Evolutionary conservation across 2,113 vertebrate genomes (phyloP).

Genomic region (Brevimyrus niger): DNA sequence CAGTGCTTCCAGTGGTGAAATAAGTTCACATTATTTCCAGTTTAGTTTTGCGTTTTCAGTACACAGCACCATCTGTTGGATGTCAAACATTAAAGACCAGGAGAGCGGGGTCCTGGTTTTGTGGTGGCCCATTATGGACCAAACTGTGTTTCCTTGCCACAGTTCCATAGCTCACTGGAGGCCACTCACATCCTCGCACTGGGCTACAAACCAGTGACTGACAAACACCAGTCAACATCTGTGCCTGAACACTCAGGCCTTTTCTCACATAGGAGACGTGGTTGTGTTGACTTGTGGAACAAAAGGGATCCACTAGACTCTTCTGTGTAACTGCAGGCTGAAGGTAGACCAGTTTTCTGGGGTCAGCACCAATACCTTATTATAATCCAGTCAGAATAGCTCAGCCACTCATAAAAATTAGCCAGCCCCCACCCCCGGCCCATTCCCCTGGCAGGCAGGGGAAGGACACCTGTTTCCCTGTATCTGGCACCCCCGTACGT

Average conservation of each 20-base stretch:
- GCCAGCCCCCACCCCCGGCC: background rate
- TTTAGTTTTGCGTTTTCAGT: background rate
- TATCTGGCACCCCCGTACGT: slow-evolving; percentile 20
- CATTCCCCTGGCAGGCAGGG: slow-evolving; percentile 6
- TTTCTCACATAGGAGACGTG: background rate
- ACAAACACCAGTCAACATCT: background rate
- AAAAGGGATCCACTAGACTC: background rate
- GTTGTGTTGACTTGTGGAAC: background rate
- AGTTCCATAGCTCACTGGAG: background rate
- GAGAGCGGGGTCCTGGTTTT: background rate
- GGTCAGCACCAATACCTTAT: background rate
- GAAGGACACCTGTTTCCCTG: slow-evolving; percentile 35
- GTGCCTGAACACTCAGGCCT: background rate
- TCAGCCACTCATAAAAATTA: background rate
- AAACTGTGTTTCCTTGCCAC: background rate
- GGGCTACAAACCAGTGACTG: background rate
- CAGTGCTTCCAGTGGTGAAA: background rate
- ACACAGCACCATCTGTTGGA: background rate
- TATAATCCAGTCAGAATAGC: background rate
- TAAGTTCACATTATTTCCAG: background rate
- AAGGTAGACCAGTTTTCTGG: background rate
- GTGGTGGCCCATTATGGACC: background rate
- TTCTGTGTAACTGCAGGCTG: background rate
- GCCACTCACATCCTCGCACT: background rate
- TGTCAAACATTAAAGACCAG: background rate